phyloP scores from a whole-genome alignment of 2,113 vertebrate species.

The Seriola rivoliana region DNA sequence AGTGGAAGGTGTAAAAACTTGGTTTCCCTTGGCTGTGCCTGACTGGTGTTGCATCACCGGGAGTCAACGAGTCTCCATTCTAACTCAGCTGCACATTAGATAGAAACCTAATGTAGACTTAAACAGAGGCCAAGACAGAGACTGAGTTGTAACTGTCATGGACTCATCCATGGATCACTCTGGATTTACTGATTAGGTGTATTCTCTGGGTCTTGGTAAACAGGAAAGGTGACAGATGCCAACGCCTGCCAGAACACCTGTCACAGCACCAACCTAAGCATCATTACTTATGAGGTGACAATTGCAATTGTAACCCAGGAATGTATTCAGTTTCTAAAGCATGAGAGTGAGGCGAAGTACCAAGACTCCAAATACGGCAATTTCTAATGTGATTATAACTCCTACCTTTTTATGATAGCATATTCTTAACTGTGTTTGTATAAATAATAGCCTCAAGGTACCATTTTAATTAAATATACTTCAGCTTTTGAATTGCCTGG shows the following conservation, averaged over 20 bases:
- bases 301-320: background rate
- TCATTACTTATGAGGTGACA: constrained; percentile 31
- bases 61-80: constrained; percentile 9
- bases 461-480: constrained; percentile 14
- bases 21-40: constrained; percentile 25
- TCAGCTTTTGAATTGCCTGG: background rate
- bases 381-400: background rate
- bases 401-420: background rate
- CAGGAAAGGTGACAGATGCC: constrained; percentile 37
- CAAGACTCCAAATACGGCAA: background rate
- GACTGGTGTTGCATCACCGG: constrained; percentile 12
- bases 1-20: constrained; percentile 32
- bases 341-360: background rate
- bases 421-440: background rate
- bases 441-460: constrained; percentile 9
- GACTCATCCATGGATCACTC: constrained; percentile 2
- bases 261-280: constrained; percentile 1
- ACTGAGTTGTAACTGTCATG: constrained; percentile 22
- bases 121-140: constrained; percentile 8
- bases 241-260: constrained; percentile 30
- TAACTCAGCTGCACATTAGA: constrained; percentile 25
- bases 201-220: constrained; percentile 42
- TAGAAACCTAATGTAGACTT: background rate
- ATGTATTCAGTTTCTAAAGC: constrained; percentile 12
- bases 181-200: constrained; percentile 35